Evolutionary conservation across 2,797 vertebrate species (phyloP).

Genomic region (Coreius guichenoti): DNA sequence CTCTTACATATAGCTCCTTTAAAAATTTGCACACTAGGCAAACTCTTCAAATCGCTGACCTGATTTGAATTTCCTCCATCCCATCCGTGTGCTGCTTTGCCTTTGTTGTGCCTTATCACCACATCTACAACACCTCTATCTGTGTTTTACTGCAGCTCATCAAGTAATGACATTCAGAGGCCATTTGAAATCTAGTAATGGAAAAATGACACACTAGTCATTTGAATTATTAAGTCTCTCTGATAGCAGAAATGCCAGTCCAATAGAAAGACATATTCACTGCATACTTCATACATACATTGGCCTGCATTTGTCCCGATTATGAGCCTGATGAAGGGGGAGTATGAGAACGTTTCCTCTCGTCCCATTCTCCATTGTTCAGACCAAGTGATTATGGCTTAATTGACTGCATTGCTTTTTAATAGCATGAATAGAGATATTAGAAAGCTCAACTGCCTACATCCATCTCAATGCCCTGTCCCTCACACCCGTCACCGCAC

Average conservation of each 20-base stretch:
- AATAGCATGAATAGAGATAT: slow-evolving; percentile 74
- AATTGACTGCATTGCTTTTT: slow-evolving; percentile 77
- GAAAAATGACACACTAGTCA: slow-evolving; percentile 65
- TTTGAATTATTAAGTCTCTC: slow-evolving; percentile 56
- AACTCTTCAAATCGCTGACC: slow-evolving; percentile 7
- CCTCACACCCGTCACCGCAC: slow-evolving; percentile 62
- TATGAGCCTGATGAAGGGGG: slow-evolving; percentile 64
- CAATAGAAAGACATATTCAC: slow-evolving; percentile 11
- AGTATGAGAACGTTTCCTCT: slow-evolving; percentile 72
- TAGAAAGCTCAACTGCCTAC: slow-evolving; percentile 64
- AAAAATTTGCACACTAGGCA: background rate
- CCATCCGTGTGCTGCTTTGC: background rate
- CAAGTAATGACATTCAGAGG: slow-evolving; percentile 4
- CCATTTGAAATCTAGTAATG: slow-evolving; percentile 49
- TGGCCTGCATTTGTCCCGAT: slow-evolving; percentile 76
- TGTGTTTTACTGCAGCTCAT: slow-evolving; percentile 25
- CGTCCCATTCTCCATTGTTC: slow-evolving; percentile 67
- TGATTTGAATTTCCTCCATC: slow-evolving; percentile 29
- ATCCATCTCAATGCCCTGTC: slow-evolving; percentile 59
- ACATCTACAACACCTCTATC: slow-evolving; percentile 44
- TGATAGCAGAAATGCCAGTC: slow-evolving; percentile 31
- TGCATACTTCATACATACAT: slow-evolving; percentile 64
- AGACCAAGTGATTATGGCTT: slow-evolving; percentile 72
- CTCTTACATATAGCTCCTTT: background rate
- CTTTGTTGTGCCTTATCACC: slow-evolving; percentile 32